Evolutionary conservation across 2,888 invertebrate species (phyloP), one percentile per base, ranked within the genome.

Genomic region (Dolichomitus sp.): DNA sequence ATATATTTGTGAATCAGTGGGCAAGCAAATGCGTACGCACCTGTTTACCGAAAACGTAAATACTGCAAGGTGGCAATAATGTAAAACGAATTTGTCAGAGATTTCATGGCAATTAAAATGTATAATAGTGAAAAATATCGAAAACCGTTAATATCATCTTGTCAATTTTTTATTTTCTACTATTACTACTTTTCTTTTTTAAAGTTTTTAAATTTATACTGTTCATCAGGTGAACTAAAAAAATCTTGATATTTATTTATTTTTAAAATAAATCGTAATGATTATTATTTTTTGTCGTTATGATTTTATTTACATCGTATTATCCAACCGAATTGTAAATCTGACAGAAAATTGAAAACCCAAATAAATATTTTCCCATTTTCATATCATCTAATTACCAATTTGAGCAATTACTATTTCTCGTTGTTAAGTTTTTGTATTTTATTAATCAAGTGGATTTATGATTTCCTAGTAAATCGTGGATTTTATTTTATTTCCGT

Each of bases 401-500:
- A 45, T 45, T 45, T 14, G 1, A n/a, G 14, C 45, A 54, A 30
- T 54, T 11, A 27, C 11, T 27, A 27, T 54, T 54, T 54, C 12
- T 14, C 54, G n/a, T 54, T 4, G 23, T 54, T 12, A 12, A 54
- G n/a, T 50, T 14, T 23, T 19, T 30, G 37, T 70, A 33, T 27
- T 42, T 27, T 9, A 23, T 42, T 23, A 40, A n/a, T 23, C 33
- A 40, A n/a, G 6, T 19, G 12, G 19, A 37, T 40, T 61, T 17
- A 17, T 61, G 7, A 40, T 61, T 37, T 40, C 3, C 37, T 7
- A 11, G 9, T 12, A 27, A 70, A 42, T 40, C 40, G 40, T 61
- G 61, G 19, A 70, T 70, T 70, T 70, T 42, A 27, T 69, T 27
- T 69, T 23, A 54, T 70, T 27, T 27, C 27, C 42, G 57, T 37